Percentiles rank a stretch among this genome's conserved stretches.
Evolutionary conservation across 2,888 invertebrate species (phyloP).

Genomic region (Iphiclides podalirius): DNA sequence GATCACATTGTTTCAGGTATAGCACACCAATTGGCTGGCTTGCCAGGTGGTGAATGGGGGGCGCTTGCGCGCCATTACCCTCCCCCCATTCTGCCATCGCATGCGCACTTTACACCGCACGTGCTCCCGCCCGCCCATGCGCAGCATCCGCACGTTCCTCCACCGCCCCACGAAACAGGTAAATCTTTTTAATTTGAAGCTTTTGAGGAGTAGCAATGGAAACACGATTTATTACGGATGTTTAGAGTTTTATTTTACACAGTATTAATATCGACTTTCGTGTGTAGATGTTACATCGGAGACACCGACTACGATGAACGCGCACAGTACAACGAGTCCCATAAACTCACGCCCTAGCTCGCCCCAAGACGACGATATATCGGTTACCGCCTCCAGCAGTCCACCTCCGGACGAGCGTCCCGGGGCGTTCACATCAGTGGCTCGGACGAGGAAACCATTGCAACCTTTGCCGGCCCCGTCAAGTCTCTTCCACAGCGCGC

Average conservation of each 20-base stretch:
- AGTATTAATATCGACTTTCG: conserved; percentile 2
- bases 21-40: conserved; percentile 86
- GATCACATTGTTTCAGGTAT: conserved; percentile 82
- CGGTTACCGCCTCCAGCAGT: conserved; percentile 81
- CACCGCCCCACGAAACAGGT: conserved; percentile 78
- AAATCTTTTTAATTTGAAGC: neutral
- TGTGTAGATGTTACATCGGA: conserved; percentile 63
- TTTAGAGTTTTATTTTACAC: neutral
- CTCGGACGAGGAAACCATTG: conserved; percentile 64
- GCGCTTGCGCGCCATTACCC: conserved; percentile 82
- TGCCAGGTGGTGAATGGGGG: conserved; percentile 83
- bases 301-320: conserved; percentile 72
- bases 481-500: conserved; percentile 67
- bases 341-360: conserved; percentile 82
- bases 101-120: conserved; percentile 80
- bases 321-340: conserved; percentile 86
- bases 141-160: conserved; percentile 61
- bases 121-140: conserved; percentile 77
- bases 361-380: conserved; percentile 82
- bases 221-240: too few species aligned
- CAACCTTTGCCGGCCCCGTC: conserved; percentile 72
- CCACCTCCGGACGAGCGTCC: conserved; percentile 77
- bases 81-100: conserved; percentile 69
- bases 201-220: conserved; percentile 1
- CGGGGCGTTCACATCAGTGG: conserved; percentile 77